Base-by-base conservation (phyloP, 2,888 invertebrate genomes). In the Calliopum simillimum region DNA sequence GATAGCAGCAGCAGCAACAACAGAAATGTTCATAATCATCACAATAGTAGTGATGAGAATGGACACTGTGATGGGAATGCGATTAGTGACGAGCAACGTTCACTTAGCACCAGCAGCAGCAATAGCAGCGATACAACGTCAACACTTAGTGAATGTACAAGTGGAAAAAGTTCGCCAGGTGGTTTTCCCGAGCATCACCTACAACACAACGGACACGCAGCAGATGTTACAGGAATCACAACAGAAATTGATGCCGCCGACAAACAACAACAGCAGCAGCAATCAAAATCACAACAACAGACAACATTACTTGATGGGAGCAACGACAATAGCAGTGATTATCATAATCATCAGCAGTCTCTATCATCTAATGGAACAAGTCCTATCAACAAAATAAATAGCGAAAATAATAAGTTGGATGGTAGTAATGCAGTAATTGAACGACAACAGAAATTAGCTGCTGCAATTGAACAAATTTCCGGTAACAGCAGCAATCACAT, bases 141-240 rank as follows among this genome's bases (percentile, higher is more conserved):
- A 73, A 79, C 76, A 33, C 68, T 79, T 19, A 81, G 78, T 55
- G 84, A 82, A 73, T 82, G 80, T 73, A 74, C 78, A 68, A 84
- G 84, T 76, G 85, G 84, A 55, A 84, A 85, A 76, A 85, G 85
- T 76, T 81, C 84, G 43, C 80, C 85, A 43, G 80, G 77, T 59
- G 79, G 79, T 76, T 58, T 67, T 47, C 58, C 46, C n/a, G 58
- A 58, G 12, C 25, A 25, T 25, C 25, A 25, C 25, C 25, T 5
- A 25, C 25, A 25, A 25, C 5, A 25, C 25, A 5, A 25, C 5
- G 5, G 25, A 3, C 3, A 25, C 25, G 21, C 47, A 47, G 53
- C 53, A 65, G 43, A 21, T 6, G 23, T 19, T 11, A 46, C 44
- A 19, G 21, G 14, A 25, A 2, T 41, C 55, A 11, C 43, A 12